Percentiles rank a stretch among this genome's conserved stretches.
Evolutionary conservation across 2,113 vertebrate species (phyloP).

Genomic region (Oplegnathus fasciatus): DNA sequence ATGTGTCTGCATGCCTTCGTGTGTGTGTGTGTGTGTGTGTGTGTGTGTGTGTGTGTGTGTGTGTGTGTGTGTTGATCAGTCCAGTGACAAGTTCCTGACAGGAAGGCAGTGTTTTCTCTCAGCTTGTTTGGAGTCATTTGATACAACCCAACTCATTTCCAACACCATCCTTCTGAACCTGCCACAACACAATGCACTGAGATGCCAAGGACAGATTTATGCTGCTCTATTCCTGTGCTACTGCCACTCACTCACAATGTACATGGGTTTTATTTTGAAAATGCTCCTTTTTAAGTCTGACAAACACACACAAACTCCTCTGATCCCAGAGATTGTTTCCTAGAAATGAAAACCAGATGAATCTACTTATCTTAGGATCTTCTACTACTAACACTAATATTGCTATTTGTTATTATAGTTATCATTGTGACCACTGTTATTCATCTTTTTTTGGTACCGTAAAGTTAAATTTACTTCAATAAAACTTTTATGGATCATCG

Average conservation of each 20-base stretch:
- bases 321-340: background rate
- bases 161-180: conserved; percentile 25
- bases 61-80: conserved; percentile 4
- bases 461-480: background rate
- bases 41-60: background rate
- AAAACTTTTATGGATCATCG: background rate
- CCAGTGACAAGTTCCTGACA: conserved; percentile 23
- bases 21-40: background rate
- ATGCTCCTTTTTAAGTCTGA: background rate
- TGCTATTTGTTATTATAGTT: background rate
- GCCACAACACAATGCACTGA: conserved; percentile 39
- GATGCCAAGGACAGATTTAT: conserved; percentile 55
- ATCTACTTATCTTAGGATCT: background rate
- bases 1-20: background rate
- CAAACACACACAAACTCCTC: background rate
- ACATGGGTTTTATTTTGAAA: background rate
- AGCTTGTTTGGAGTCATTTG: conserved; percentile 61
- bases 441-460: background rate
- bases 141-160: conserved; percentile 38
- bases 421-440: background rate
- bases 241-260: conserved; percentile 21
- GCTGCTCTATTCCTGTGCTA: conserved; percentile 54
- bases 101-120: conserved; percentile 20
- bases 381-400: no score
- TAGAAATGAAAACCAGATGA: background rate